Evolutionary conservation across 2,888 invertebrate species (phyloP).

Genomic region (Nycteola revayana): DNA sequence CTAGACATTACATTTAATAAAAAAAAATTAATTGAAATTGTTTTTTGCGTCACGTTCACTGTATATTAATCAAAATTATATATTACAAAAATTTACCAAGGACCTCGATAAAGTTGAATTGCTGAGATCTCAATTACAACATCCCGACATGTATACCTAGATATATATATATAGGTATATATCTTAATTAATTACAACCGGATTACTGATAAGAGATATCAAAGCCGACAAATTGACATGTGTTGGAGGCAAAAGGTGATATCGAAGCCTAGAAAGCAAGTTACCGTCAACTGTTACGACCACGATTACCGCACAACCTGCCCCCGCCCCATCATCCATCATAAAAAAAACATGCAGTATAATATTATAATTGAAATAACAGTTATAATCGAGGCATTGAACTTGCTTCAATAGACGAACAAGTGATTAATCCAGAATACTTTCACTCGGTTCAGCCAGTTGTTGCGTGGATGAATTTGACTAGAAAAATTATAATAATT

Average conservation of each 20-base stretch:
- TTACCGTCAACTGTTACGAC: conserved; percentile 41
- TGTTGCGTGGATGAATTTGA: conserved; percentile 60
- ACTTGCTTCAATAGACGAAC: conserved; percentile 65
- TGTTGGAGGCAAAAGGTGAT: conserved; percentile 28
- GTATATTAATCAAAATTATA: conserved; percentile 24
- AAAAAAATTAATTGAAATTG: conserved; percentile 13
- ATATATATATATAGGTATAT: conserved; percentile 31
- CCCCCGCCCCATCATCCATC: conserved; percentile 46
- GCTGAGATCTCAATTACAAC: conserved; percentile 33
- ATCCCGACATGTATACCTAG: no score
- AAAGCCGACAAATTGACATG: conserved; percentile 39
- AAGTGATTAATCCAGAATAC: conserved; percentile 75
- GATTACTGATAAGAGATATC: conserved; percentile 35
- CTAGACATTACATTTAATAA: conserved; percentile 31
- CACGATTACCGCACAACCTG: conserved; percentile 56
- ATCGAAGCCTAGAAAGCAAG: conserved; percentile 29
- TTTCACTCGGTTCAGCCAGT: conserved; percentile 66
- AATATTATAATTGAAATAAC: conserved; percentile 70
- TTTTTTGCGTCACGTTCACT: conserved; percentile 32
- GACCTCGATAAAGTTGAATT: conserved; percentile 27
- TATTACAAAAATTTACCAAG: no score
- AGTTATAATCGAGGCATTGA: conserved; percentile 78
- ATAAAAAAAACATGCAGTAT: conserved; percentile 58
- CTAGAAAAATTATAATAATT: conserved; percentile 75
- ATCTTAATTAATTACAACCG: conserved; percentile 53